Percentiles rank a stretch among this genome's conserved stretches.
Evolutionary conservation across 2,797 vertebrate species (phyloP).

Genomic region (Cyclura pinguis): DNA sequence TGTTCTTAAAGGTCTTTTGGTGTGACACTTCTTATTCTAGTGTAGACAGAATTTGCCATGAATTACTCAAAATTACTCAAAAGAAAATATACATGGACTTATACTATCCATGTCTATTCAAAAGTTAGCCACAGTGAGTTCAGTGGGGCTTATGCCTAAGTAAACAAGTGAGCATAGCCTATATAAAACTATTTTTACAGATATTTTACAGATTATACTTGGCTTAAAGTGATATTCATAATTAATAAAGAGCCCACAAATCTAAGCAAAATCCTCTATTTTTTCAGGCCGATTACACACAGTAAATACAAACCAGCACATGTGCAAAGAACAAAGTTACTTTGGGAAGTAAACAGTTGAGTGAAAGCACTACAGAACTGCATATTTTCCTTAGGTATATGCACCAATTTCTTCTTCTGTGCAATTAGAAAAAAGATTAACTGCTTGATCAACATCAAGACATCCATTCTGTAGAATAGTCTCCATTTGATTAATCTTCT

Average conservation of each 20-base stretch:
- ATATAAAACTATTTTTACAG: not conserved
- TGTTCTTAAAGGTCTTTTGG: not conserved
- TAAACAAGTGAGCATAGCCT: not conserved
- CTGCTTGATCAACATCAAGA: constrained; percentile 76
- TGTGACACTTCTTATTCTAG: not conserved
- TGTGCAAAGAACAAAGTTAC: constrained; percentile 27
- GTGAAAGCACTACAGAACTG: not conserved
- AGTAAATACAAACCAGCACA: constrained; percentile 14
- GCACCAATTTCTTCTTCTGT: constrained; percentile 85
- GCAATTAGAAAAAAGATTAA: constrained; percentile 85
- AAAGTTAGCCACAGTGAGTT: not conserved
- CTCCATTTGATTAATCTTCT: constrained; percentile 86
- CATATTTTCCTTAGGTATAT: constrained; percentile 77
- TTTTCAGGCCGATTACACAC: constrained; percentile 35
- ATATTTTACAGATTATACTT: not conserved
- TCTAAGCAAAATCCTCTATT: not conserved
- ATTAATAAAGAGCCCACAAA: not conserved
- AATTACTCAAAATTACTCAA: not conserved
- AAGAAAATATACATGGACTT: rapidly evolving
- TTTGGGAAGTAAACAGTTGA: constrained; percentile 32
- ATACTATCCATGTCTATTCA: not conserved
- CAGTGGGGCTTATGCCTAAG: not conserved
- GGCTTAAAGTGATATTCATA: no score
- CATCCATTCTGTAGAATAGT: constrained; percentile 79
- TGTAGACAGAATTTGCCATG: not conserved